Conservation (phyloP, 2,888 invertebrate species). For the Laothoe populi region DNA sequence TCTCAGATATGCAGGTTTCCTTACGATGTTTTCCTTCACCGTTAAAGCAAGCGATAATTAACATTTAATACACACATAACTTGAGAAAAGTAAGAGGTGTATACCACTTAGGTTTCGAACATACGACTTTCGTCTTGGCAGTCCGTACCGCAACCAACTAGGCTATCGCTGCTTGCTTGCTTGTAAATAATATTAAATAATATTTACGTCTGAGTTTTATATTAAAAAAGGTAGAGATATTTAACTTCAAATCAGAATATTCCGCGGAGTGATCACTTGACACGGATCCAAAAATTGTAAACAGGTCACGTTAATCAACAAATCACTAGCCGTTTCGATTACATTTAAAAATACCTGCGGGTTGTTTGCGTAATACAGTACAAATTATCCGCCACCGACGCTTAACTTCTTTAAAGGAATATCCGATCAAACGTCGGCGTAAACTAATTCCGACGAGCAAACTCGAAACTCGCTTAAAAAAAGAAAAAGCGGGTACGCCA, state of each 20-base stretch:
- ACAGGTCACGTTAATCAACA: constrained; percentile 40
- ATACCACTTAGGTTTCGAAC: too few species aligned
- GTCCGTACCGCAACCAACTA: too few species aligned
- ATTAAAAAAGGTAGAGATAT: neutral
- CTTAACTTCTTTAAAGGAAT: constrained; percentile 79
- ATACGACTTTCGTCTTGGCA: too few species aligned
- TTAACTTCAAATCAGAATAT: constrained; percentile 29
- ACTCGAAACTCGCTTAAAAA: constrained; percentile 73
- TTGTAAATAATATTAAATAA: neutral
- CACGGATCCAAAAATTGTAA: constrained; percentile 35
- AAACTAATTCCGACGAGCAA: constrained; percentile 81
- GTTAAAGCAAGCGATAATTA: too few species aligned
- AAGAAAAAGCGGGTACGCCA: constrained; percentile 59
- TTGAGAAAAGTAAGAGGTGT: too few species aligned
- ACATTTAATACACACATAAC: too few species aligned
- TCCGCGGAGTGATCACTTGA: constrained; percentile 26
- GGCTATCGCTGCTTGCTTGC: too few species aligned
- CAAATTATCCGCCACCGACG: constrained; percentile 62
- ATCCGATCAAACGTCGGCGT: constrained; percentile 80
- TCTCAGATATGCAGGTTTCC: too few species aligned
- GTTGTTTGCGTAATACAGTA: constrained; percentile 60
- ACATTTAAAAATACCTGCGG: constrained; percentile 55
- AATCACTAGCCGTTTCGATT: constrained; percentile 57
- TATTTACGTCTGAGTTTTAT: neutral
- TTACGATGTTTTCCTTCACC: too few species aligned